A percentile compares a stretch with the other conserved stretches of the same genome.
phyloP scores from a whole-genome alignment of 2,797 vertebrate species.

The Lycodopsis pacificus region DNA sequence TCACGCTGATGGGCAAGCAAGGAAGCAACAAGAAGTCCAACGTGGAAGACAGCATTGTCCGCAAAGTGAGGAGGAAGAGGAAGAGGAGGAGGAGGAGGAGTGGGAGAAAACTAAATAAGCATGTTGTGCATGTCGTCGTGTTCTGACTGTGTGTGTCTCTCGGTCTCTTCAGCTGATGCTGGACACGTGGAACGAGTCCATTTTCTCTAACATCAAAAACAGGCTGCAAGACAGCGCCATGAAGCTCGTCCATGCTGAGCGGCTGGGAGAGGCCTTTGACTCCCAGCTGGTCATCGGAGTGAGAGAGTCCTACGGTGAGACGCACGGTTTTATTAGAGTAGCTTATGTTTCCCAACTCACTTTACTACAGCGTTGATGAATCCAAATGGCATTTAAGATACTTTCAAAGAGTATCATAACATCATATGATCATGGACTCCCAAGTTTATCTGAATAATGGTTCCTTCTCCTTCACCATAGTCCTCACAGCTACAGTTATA shows the following conservation, averaged over 20 bases:
- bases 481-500: background rate
- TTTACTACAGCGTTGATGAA: too few relatives aligned
- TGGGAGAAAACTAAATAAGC: background rate
- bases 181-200: constrained; percentile 98
- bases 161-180: constrained; percentile 89
- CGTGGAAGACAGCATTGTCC: constrained; percentile 96
- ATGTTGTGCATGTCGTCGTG: background rate
- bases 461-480: background rate
- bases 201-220: constrained; percentile 98
- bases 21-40: constrained; percentile 97
- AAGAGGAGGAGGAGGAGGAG: background rate
- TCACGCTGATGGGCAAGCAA: constrained; percentile 90
- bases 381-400: too few relatives aligned
- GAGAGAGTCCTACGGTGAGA: constrained; percentile 95
- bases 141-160: background rate
- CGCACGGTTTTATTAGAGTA: background rate
- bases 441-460: background rate
- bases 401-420: too few relatives aligned
- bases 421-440: background rate
- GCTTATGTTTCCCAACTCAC: background rate
- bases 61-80: constrained; percentile 87
- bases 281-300: constrained; percentile 97
- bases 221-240: constrained; percentile 97
- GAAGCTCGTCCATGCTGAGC: constrained; percentile 96
- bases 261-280: constrained; percentile 96